Base-by-base conservation (phyloP, 35 echinoderm and acorn worm genomes). In the Ophiothrix spiculata region DNA sequence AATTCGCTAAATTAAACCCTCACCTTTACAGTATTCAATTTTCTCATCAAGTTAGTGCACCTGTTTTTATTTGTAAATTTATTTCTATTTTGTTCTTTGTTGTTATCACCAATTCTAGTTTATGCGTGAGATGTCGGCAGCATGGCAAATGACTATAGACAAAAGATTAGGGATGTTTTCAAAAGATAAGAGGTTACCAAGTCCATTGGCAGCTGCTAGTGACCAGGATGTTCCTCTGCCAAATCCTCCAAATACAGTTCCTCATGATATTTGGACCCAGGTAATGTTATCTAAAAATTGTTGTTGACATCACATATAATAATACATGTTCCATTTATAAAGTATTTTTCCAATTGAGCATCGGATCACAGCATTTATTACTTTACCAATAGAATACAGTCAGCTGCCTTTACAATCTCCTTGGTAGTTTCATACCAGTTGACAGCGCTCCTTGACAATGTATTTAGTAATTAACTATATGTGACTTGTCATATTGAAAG, bases 241-340 rank as follows among this genome's bases (percentile, higher is more conserved):
- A 4, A 88, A 97, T 39, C 96, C 92, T 31, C 96, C 96, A 23
- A 99, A 99, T 84, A 87, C 92, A 23, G 74, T 76, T 40, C 96
- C 96, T 39, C 96, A 99, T 91, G 86, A 99, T 25, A 99, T 94
- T 39, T 99, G 96, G 96, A 99, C 96, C 4, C 88, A 86, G 90
- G 94, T 95, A 77, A 56, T 78, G 73, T n/a, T n/a, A n/a, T n/a
- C n/a, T n/a, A n/a, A n/a, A n/a, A n/a, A n/a, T n/a, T n/a, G n/a
- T n/a, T n/a, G n/a, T n/a, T n/a, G n/a, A n/a, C n/a, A n/a, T n/a
- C n/a, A n/a, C n/a, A n/a, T n/a, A n/a, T n/a, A n/a, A n/a, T n/a
- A n/a, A n/a, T n/a, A n/a, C n/a, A n/a, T n/a, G n/a, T n/a, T n/a
- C n/a, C n/a, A n/a, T n/a, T n/a, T n/a, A n/a, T n/a, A n/a, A n/a